Evolutionary conservation across 92 coral and sea anemone species (phyloP).

Genomic region (Pocillopora grandis): DNA sequence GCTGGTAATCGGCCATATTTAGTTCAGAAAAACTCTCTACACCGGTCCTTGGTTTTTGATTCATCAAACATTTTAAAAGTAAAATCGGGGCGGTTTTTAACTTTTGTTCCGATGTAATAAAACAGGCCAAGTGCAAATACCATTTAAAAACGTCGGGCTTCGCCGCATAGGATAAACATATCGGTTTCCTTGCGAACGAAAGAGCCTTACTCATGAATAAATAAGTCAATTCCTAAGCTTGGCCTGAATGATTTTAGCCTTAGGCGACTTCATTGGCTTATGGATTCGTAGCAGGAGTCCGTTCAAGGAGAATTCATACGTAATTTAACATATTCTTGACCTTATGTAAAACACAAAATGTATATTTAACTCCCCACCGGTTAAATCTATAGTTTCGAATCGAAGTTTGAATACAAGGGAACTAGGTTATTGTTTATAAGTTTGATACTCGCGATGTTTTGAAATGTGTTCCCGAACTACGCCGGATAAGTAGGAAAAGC

Average conservation of each 20-base stretch:
- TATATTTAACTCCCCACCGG: background rate
- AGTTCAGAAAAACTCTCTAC: background rate
- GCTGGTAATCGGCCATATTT: conserved; percentile 4
- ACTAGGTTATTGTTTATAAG: background rate
- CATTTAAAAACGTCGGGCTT: background rate
- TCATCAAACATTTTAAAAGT: background rate
- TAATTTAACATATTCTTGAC: background rate
- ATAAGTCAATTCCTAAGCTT: background rate
- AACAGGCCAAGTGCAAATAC: conserved; percentile 7
- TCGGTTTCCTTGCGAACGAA: background rate
- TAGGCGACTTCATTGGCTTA: background rate
- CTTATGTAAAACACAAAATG: background rate
- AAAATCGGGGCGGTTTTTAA: background rate
- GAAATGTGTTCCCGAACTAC: background rate
- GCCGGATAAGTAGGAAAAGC: conserved; percentile 1
- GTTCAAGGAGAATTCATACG: background rate
- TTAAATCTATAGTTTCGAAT: background rate
- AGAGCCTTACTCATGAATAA: conserved; percentile 18
- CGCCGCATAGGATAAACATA: background rate
- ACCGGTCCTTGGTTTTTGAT: background rate
- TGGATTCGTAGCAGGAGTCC: conserved; percentile 4
- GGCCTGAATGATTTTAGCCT: background rate
- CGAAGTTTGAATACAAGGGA: no score
- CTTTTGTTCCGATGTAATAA: background rate
- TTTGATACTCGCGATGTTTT: background rate